Conservation (phyloP, 2,797 vertebrate genomes). For the Xerus rutilus region DNA sequence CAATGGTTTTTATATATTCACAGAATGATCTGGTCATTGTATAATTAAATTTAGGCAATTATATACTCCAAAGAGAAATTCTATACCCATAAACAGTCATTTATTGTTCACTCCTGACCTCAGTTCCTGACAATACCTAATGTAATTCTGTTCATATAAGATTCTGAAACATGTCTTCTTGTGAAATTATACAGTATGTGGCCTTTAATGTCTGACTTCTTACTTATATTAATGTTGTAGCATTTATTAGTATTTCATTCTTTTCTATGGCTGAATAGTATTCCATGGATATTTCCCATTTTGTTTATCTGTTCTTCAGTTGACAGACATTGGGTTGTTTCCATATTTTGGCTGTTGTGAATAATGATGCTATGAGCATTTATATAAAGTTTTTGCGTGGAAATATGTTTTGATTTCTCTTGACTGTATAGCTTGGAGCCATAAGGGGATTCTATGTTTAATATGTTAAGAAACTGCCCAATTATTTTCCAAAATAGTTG, state of each 20-base stretch:
- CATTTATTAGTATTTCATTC: neutral
- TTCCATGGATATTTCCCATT: neutral
- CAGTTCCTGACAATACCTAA: neutral
- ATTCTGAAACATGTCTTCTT: neutral
- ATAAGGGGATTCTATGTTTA: neutral
- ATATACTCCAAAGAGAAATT: neutral
- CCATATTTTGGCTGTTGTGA: neutral
- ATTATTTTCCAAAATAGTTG: neutral
- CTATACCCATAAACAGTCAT: neutral
- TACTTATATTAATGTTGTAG: neutral
- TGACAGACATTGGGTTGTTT: neutral
- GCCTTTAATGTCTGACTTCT: neutral
- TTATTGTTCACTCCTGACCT: neutral
- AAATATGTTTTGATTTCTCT: neutral
- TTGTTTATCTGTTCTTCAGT: neutral
- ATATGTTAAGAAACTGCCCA: neutral
- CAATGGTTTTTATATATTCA: neutral
- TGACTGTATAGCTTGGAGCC: neutral
- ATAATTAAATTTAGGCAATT: neutral
- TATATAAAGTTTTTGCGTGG: neutral
- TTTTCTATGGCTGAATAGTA: neutral
- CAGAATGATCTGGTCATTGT: neutral
- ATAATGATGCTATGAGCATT: neutral
- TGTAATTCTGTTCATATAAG: neutral
- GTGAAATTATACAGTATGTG: neutral